phyloP scores from a whole-genome alignment of 2,113 vertebrate species.

The Pardalotus punctatus region DNA sequence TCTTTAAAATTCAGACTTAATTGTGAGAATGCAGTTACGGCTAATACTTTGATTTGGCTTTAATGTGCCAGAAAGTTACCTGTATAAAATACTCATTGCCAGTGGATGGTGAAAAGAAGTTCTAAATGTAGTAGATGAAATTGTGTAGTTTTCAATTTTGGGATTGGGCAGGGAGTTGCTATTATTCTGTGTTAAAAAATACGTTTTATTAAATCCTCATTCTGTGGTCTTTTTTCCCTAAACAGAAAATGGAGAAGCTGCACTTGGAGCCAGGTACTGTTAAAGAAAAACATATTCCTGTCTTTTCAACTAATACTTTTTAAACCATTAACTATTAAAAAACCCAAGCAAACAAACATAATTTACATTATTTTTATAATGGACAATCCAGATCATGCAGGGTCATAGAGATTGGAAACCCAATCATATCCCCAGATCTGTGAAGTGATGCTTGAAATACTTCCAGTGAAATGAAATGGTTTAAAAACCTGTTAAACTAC shows the following conservation, averaged over 20 bases:
- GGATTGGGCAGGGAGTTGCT: not conserved
- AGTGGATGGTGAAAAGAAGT: not conserved
- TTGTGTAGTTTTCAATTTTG: not conserved
- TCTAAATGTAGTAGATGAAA: not conserved
- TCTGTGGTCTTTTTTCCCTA: slow-evolving; percentile 7
- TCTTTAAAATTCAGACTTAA: not conserved
- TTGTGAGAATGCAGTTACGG: not conserved
- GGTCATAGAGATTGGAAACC: slow-evolving; percentile 85
- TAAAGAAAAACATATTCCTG: slow-evolving; percentile 65
- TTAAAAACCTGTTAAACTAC: slow-evolving; percentile 57
- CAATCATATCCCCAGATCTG: slow-evolving; percentile 82
- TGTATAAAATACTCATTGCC: not conserved
- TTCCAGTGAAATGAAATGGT: slow-evolving; percentile 38
- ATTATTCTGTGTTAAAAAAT: not conserved
- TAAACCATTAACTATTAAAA: slow-evolving; percentile 67
- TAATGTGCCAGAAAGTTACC: not conserved
- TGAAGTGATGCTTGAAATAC: slow-evolving; percentile 53
- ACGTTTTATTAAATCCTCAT: not conserved
- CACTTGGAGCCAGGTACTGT: slow-evolving; percentile 91
- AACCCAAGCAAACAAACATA: slow-evolving; percentile 32
- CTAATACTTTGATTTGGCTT: not conserved
- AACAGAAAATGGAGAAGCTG: slow-evolving; percentile 78
- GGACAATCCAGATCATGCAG: slow-evolving; percentile 67
- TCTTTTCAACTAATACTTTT: slow-evolving; percentile 65
- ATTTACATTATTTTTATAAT: slow-evolving; percentile 62